These are phyloP conservation scores for Leptinotarsa texana DNA, from an alignment of 1,140 invertebrate genomes.

Conservation along the genomic window DNA sequence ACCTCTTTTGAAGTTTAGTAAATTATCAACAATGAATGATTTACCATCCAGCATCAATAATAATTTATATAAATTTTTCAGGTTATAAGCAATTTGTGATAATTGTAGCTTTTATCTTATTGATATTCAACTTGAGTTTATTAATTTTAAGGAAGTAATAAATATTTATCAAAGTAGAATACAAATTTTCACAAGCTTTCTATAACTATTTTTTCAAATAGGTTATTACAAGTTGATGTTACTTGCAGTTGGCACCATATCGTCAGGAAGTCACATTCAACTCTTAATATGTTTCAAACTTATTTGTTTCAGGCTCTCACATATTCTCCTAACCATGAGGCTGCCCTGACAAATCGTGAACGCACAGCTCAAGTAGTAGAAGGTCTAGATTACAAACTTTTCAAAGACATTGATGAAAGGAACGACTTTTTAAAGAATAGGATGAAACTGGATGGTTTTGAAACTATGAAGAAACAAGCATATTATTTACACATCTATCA, in stretches of 20 bases:
- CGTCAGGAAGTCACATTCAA: too few relatives aligned
- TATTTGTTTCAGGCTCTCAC: slow-evolving; percentile 66
- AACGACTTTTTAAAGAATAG: slow-evolving; percentile 78
- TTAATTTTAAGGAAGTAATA: background rate
- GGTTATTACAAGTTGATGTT: too few relatives aligned
- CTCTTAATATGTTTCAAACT: too few relatives aligned
- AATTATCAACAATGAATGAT: too few relatives aligned
- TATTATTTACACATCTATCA: slow-evolving; percentile 97
- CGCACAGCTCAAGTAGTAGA: slow-evolving; percentile 88
- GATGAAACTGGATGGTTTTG: slow-evolving; percentile 76
- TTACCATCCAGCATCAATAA: too few relatives aligned
- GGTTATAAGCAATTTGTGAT: too few relatives aligned
- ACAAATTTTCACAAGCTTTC: background rate
- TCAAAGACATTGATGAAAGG: slow-evolving; percentile 86
- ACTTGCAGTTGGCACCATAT: too few relatives aligned
- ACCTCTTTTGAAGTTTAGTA: too few relatives aligned
- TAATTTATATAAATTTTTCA: too few relatives aligned
- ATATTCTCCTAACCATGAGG: slow-evolving; percentile 79
- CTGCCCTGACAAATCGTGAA: slow-evolving; percentile 79
- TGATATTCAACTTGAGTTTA: too few relatives aligned
- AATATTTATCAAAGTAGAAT: slow-evolving; percentile 1
- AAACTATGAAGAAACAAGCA: slow-evolving; percentile 88
- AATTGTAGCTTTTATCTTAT: too few relatives aligned
- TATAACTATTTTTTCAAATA: too few relatives aligned
- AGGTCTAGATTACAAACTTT: slow-evolving; percentile 79